phyloP scores from a whole-genome alignment of 2,888 invertebrate genomes.

The Scaptomyza flava region DNA sequence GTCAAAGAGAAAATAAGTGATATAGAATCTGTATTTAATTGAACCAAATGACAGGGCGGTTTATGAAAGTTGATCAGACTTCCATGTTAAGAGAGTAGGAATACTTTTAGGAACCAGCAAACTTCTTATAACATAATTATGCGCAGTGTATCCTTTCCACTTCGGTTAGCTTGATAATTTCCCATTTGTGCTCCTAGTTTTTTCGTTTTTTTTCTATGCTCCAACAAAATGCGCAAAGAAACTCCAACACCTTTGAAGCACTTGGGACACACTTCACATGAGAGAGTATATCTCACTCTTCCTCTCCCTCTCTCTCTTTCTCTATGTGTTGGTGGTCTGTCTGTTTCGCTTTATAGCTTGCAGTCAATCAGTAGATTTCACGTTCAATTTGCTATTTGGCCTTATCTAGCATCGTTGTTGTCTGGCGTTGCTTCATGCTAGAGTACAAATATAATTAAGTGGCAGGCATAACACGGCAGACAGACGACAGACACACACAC shows the following conservation, averaged over 20 bases:
- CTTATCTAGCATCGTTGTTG: conserved; percentile 53
- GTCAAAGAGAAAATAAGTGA: no score
- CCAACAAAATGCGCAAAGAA: conserved; percentile 34
- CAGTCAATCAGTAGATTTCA: conserved; percentile 69
- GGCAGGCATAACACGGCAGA: conserved; percentile 49
- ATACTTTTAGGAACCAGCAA: no score
- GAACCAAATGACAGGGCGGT: no score
- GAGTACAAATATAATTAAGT: conserved; percentile 72
- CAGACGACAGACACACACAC: conserved; percentile 19
- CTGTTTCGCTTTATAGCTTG: conserved; percentile 14
- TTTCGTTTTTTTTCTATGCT: conserved; percentile 10
- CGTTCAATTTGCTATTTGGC: conserved; percentile 71
- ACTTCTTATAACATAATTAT: no score
- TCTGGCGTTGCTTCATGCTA: conserved; percentile 40
- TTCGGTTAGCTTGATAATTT: no score
- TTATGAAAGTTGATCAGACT: no score
- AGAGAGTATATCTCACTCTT: neutral
- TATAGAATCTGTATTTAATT: no score
- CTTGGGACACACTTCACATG: conserved; percentile 33
- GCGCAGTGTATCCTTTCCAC: no score
- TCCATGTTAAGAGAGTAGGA: no score
- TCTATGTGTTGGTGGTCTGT: conserved; percentile 4
- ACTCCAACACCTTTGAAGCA: conserved; percentile 45
- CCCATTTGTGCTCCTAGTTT: no score
- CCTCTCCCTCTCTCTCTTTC: neutral